phyloP scores from a whole-genome alignment of 2,113 vertebrate species.

The Hystrix brachyura region DNA sequence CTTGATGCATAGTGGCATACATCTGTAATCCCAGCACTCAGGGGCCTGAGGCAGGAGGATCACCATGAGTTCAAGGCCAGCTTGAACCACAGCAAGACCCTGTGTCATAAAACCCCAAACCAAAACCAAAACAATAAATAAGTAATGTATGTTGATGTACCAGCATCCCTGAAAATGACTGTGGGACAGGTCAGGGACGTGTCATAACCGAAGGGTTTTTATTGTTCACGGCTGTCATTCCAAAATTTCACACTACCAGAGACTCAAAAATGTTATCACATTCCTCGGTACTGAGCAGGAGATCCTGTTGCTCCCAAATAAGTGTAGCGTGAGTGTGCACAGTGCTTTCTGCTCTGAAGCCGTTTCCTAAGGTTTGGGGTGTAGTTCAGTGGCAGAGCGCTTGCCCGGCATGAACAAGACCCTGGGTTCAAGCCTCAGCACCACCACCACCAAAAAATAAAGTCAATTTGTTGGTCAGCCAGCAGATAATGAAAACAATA shows the following conservation, averaged over 20 bases:
- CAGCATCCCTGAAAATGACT: not conserved
- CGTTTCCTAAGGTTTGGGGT: not conserved
- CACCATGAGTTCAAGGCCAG: not conserved
- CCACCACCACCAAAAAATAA: not conserved
- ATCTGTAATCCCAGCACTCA: not conserved
- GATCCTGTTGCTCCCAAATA: not conserved
- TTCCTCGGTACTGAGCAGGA: not conserved
- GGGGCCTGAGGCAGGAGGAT: not conserved
- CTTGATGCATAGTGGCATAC: not conserved
- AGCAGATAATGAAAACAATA: slow-evolving; percentile 48
- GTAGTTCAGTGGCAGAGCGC: not conserved
- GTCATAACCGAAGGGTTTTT: not conserved
- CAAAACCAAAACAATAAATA: not conserved
- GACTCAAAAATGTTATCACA: not conserved
- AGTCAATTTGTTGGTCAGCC: not conserved
- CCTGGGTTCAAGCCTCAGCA: not conserved
- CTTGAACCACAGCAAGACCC: not conserved
- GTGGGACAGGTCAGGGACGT: not conserved
- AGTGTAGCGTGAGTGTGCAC: not conserved
- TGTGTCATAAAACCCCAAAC: not conserved
- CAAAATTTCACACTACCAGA: not conserved
- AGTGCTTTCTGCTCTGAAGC: not conserved
- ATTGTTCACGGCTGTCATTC: not conserved
- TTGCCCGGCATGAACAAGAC: not conserved
- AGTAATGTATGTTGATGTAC: not conserved